Conservation (phyloP, 1,140 invertebrate species). For the Maniola jurtina region DNA sequence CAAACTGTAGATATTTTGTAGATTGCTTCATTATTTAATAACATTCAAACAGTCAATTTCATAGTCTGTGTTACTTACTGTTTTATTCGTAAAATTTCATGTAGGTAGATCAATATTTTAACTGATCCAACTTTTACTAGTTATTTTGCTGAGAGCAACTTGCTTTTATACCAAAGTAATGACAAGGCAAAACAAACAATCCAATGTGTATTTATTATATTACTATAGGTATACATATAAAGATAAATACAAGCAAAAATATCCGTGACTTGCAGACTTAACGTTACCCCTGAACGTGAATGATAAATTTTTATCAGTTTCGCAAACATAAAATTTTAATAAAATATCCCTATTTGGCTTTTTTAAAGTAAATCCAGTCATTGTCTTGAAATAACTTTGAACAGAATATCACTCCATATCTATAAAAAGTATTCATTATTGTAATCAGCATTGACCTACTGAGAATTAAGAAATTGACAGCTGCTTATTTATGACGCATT, state of each 20-base stretch:
- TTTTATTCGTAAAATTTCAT: too few species aligned
- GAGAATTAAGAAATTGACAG: conserved; percentile 17
- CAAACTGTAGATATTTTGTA: neutral
- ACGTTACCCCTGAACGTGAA: conserved; percentile 3
- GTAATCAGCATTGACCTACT: conserved; percentile 41
- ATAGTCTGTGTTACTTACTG: neutral
- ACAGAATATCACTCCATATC: conserved; percentile 19
- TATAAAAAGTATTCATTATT: conserved; percentile 6
- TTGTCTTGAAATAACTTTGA: conserved; percentile 13
- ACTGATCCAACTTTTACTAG: too few species aligned
- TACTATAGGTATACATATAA: too few species aligned
- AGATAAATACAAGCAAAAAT: too few species aligned
- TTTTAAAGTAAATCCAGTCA: conserved; percentile 13
- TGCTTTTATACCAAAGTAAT: too few species aligned
- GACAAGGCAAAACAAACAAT: too few species aligned
- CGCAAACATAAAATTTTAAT: conserved; percentile 8
- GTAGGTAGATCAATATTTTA: too few species aligned
- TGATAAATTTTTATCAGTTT: conserved; percentile 22
- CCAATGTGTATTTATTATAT: too few species aligned
- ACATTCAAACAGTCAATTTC: too few species aligned
- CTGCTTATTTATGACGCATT: conserved; percentile 26
- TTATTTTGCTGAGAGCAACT: too few species aligned
- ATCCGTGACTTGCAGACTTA: neutral
- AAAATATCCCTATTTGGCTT: conserved; percentile 4
- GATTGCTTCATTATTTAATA: neutral